These are phyloP conservation scores for Corythornis vintsioides DNA, from an alignment of 2,113 vertebrate species.

Conservation along the genomic window DNA sequence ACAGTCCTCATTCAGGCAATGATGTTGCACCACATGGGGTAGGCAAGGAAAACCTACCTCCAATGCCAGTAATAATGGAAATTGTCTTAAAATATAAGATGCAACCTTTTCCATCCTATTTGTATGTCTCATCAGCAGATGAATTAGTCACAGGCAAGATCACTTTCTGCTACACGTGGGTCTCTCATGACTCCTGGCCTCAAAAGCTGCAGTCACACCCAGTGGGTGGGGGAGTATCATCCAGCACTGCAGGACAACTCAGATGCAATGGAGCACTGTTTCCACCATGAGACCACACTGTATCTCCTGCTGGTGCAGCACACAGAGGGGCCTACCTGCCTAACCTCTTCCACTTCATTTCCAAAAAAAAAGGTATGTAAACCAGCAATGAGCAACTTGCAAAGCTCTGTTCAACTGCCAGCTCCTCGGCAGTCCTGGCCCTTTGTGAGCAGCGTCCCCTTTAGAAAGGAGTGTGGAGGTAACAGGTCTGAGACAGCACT, in stretches of 20 bases:
- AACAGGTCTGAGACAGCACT: neutral
- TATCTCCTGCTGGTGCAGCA: neutral
- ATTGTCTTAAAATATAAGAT: neutral
- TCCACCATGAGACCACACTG: neutral
- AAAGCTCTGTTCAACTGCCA: neutral
- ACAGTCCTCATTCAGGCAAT: neutral
- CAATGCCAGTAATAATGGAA: neutral
- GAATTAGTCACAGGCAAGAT: accelerated
- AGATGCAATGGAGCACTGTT: accelerated
- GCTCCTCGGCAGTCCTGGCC: neutral
- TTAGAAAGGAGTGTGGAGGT: neutral
- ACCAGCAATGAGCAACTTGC: neutral
- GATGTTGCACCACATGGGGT: neutral
- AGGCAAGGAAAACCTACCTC: neutral
- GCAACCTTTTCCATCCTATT: neutral
- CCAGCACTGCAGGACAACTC: neutral
- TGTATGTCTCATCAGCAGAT: neutral
- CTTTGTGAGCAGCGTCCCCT: neutral
- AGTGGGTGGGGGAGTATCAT: accelerated
- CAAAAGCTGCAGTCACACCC: neutral
- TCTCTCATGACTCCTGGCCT: accelerated
- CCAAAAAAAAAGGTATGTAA: neutral
- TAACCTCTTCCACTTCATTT: neutral
- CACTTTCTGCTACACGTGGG: neutral
- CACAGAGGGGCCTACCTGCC: neutral